Evolutionary conservation across 35 echinoderm and acorn worm genomes (phyloP), one percentile per base, ranked within the genome.

Genomic region (Lytechinus pictus): DNA sequence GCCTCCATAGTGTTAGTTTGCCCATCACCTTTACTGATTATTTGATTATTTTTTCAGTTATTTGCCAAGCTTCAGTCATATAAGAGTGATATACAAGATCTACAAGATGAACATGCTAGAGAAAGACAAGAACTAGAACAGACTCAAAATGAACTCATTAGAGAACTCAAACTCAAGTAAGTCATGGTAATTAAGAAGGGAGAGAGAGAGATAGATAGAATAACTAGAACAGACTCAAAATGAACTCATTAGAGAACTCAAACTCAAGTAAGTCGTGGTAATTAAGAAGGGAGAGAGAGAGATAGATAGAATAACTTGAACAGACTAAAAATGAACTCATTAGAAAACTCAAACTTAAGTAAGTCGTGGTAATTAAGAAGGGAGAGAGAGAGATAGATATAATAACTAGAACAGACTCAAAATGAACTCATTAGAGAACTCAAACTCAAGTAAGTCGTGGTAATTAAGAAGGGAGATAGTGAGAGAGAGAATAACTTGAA

Each of bases 81-180:
- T 9, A 99, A 99, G 94, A 91, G 96, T 58, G 98, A 99, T 19
- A 99, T 99, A 21, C 98, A 99, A 94, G 98, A 99, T 95, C 86
- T 98, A 27, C 97, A 99, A 87, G 98, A 99, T 86, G 98, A 99
- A 56, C 98, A 99, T 56, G 94, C 98, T 13, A 98, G 97, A 57
- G 98, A 99, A 94, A 95, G 98, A 55, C 98, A 99, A 86, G 97
- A 99, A 61, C 56, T 99, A 24, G 98, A 99, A 86, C 98, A 99
- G 94, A 99, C 98, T 51, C 98, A 99, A 94, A 97, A 99, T 94
- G 98, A 99, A 95, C 94, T 99, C 19, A 99, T 95, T 16, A 87
- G 98, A 52, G 98, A 99, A 90, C 96, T 99, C 16, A 99, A 99
- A 97, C 95, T 99, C 52, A 99, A 99, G 98, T 99, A 95, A 97